Evolutionary conservation across 2,797 vertebrate genomes (phyloP), one percentile per base, ranked within the genome.

Genomic region (Neosalanx taihuensis): DNA sequence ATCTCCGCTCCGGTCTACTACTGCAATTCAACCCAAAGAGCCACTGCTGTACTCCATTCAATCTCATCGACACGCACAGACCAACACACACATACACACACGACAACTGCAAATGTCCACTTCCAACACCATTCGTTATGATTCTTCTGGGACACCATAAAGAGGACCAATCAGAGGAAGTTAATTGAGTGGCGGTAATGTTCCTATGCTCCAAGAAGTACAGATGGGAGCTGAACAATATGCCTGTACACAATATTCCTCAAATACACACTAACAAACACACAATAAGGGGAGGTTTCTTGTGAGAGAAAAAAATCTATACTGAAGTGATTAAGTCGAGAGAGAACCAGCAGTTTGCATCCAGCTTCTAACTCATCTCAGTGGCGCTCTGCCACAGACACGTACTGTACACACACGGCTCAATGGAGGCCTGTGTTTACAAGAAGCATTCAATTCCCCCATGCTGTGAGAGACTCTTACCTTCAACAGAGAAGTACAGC

Each of bases 61-160:
- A 7, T 49, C 33, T 20, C 7, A 5, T 6, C 3, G 53, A 53
- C n/a, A 18, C 3, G 15, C 51, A 17, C 51, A 17, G 3, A 17
- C 51, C 31, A 33, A 18, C 13, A 5, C 17, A 5, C 61, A 51
- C n/a, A 61, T 26, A 31, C 33, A 51, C 18, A 56, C 18, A 18
- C 15, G 5, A 10, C 29, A 15, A 23, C 33, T 26, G 26, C 23
- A 60, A 51, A 70, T 30, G 30, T 30, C 51, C 60, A 41, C 67
- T 57, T 69, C 20, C 63, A 64, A 76, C 59, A 17, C 64, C 33
- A 20, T 37, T 29, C 17, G 20, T 72, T 69, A 76, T 76, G 69
- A 72, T 58, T 33, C 70, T 69, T 56, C 2, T 33, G 20, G 61
- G 71, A 63, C 41, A 46, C 70, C 58, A 5, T 20, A 69, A 41